Evolutionary conservation across 2,113 vertebrate genomes (phyloP).

Genomic region (Platichthys stellatus): DNA sequence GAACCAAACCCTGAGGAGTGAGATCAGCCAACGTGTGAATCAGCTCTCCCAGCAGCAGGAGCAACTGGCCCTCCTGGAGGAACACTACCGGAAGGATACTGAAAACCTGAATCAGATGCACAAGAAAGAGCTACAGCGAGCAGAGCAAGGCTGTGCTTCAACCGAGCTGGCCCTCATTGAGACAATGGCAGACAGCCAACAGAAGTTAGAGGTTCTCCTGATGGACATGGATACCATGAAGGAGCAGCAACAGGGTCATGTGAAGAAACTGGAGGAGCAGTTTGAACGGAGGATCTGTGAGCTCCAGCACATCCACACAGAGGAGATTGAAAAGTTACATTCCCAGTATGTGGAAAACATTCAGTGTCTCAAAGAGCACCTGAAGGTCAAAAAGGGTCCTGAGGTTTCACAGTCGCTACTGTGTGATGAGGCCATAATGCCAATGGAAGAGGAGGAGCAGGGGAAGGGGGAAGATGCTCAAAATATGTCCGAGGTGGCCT

Average conservation of each 20-base stretch:
- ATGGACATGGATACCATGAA: constrained; percentile 86
- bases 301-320: constrained; percentile 85
- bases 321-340: constrained; percentile 87
- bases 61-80: constrained; percentile 81
- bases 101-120: constrained; percentile 83
- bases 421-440: constrained; percentile 8
- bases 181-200: constrained; percentile 78
- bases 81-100: constrained; percentile 79
- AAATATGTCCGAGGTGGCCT: constrained; percentile 70
- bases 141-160: constrained; percentile 79
- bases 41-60: constrained; percentile 82
- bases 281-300: constrained; percentile 88
- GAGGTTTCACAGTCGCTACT: neutral
- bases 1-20: constrained; percentile 84
- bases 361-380: constrained; percentile 76
- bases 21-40: constrained; percentile 80
- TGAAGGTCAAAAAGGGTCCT: constrained; percentile 61
- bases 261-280: constrained; percentile 87
- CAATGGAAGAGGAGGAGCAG: constrained; percentile 55
- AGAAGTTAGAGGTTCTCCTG: constrained; percentile 82
- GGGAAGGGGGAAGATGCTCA: constrained; percentile 31
- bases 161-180: constrained; percentile 85
- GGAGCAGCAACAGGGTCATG: constrained; percentile 82
- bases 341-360: constrained; percentile 85
- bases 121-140: constrained; percentile 81